Conservation (phyloP, 2,888 invertebrate genomes). For the Cactoblastis cactorum region DNA sequence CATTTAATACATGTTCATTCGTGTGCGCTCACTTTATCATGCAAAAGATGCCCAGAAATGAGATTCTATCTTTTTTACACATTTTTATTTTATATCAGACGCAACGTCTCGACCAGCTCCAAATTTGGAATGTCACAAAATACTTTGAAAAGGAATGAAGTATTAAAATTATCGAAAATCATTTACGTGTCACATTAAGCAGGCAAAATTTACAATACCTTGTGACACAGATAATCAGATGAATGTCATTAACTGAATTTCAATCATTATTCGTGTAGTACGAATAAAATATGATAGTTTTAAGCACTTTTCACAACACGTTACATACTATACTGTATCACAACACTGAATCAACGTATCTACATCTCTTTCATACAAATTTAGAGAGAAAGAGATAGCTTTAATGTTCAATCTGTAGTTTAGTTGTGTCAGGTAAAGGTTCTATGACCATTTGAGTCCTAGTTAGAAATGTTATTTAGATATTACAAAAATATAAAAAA, state of each 20-base stretch:
- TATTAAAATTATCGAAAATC: too few species aligned
- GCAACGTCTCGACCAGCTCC: constrained; percentile 21
- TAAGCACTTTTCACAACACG: constrained; percentile 11
- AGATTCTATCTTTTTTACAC: constrained; percentile 49
- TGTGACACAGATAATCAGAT: too few species aligned
- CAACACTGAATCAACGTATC: constrained; percentile 16
- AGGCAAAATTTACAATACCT: background rate
- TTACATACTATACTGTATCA: constrained; percentile 10
- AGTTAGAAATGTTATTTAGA: too few species aligned
- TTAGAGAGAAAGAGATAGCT: background rate
- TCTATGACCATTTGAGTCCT: too few species aligned
- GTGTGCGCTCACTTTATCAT: constrained; percentile 21
- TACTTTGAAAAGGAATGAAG: constrained; percentile 15
- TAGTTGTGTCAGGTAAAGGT: background rate
- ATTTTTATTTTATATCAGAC: constrained; percentile 31
- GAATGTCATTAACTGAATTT: too few species aligned
- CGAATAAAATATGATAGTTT: background rate
- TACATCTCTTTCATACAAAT: background rate
- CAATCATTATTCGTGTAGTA: background rate
- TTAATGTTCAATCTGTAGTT: background rate
- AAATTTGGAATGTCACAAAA: constrained; percentile 45
- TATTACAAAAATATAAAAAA: background rate
- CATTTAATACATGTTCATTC: constrained; percentile 40
- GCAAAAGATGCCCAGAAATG: constrained; percentile 24
- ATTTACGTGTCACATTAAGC: too few species aligned